Evolutionary conservation across 1,140 invertebrate species (phyloP).

Genomic region (Lerema accius): DNA sequence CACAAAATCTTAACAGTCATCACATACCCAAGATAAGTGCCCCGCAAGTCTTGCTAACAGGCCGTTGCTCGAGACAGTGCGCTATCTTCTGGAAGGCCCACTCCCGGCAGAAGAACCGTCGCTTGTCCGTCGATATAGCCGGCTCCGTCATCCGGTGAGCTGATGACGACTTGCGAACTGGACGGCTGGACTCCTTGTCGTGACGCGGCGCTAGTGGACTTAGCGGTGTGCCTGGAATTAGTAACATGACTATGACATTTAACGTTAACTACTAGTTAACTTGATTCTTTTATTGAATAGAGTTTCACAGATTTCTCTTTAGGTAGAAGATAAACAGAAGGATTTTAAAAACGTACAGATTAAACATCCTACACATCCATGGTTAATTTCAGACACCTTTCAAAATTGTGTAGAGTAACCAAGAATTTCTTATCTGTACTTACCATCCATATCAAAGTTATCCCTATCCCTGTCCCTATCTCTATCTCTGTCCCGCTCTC

Average conservation of each 20-base stretch:
- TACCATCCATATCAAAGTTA: constrained; percentile 67
- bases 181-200: constrained; percentile 57
- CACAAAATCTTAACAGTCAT: too few species aligned
- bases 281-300: too few species aligned
- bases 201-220: constrained; percentile 57
- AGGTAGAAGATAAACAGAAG: too few species aligned
- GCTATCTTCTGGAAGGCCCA: constrained; percentile 98
- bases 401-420: too few species aligned
- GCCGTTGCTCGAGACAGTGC: constrained; percentile 93
- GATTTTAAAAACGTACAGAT: too few species aligned
- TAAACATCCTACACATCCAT: too few species aligned
- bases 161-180: constrained; percentile 74
- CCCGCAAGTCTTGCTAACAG: constrained; percentile 90
- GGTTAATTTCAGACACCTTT: too few species aligned
- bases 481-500: constrained; percentile 61
- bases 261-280: too few species aligned
- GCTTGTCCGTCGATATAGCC: constrained; percentile 64
- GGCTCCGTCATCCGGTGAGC: constrained; percentile 62
- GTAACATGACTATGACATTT: neutral
- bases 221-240: constrained; percentile 55
- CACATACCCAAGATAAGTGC: constrained; percentile 88
- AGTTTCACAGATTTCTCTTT: too few species aligned
- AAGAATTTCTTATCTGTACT: too few species aligned
- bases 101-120: constrained; percentile 86
- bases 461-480: constrained; percentile 43